Evolutionary conservation across 2,113 vertebrate species (phyloP).

Genomic region (Dryoscopus gambensis): DNA sequence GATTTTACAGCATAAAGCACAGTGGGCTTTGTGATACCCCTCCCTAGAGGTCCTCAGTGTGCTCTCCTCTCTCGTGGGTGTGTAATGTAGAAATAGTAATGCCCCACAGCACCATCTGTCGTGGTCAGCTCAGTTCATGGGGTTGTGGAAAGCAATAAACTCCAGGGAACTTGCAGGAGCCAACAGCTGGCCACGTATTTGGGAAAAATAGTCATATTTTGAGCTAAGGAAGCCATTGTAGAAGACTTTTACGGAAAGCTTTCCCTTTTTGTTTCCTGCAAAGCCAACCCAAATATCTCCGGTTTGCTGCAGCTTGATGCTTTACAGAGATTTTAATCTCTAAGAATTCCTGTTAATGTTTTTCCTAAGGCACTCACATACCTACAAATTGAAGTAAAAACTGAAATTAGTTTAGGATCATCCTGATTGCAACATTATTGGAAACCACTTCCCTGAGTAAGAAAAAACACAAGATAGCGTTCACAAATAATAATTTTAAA

Average conservation of each 20-base stretch:
- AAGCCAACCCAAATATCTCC: background rate
- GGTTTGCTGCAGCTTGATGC: background rate
- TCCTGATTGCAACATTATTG: background rate
- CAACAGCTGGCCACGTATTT: background rate
- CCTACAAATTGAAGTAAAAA: background rate
- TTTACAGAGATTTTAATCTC: background rate
- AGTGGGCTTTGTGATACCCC: background rate
- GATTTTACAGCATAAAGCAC: background rate
- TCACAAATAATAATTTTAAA: background rate
- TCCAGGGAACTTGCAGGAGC: background rate
- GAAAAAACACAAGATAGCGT: background rate
- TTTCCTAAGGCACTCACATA: background rate
- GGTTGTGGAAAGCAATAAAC: background rate
- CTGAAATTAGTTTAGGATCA: background rate
- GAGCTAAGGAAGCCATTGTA: background rate
- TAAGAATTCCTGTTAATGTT: background rate
- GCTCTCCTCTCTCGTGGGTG: background rate
- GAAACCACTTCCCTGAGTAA: background rate
- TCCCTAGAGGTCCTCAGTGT: background rate
- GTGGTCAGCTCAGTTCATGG: background rate
- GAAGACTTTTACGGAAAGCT: background rate
- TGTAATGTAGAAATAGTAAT: background rate
- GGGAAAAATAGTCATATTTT: background rate
- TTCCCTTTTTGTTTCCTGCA: background rate
- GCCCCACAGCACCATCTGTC: fast-evolving